These are phyloP conservation scores for Vireo altiloquus DNA, from an alignment of 2,113 vertebrate genomes.

Conservation along the genomic window DNA sequence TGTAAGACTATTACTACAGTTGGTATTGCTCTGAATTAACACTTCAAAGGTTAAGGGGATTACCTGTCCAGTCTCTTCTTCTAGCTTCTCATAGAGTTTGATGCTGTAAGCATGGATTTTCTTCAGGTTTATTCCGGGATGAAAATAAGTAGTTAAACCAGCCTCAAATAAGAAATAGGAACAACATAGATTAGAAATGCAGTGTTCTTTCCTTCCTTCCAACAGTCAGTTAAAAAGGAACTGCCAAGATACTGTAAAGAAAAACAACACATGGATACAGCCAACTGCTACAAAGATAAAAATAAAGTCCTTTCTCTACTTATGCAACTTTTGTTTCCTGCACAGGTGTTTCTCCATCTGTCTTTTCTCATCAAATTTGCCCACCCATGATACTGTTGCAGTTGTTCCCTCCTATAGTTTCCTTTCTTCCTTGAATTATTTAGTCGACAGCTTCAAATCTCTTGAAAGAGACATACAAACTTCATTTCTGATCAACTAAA, in stretches of 20 bases:
- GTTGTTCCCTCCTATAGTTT: not conserved
- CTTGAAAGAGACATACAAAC: not conserved
- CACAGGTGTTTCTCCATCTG: not conserved
- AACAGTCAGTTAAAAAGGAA: not conserved
- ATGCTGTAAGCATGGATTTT: slow-evolving; percentile 94
- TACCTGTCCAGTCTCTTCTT: slow-evolving; percentile 96
- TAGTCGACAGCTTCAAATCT: not conserved
- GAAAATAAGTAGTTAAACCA: slow-evolving; percentile 95
- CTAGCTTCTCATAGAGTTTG: slow-evolving; percentile 90
- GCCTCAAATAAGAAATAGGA: slow-evolving; percentile 76
- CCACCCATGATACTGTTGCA: not conserved
- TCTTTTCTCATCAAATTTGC: not conserved
- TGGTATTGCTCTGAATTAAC: not conserved
- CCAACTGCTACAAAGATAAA: not conserved
- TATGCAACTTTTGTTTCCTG: not conserved
- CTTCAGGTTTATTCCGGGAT: slow-evolving; percentile 98
- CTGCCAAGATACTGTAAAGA: not conserved
- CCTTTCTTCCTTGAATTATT: not conserved
- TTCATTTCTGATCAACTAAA: not conserved
- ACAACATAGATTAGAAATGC: not conserved
- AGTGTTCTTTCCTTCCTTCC: not conserved
- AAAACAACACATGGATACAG: not conserved
- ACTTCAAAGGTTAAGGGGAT: not conserved
- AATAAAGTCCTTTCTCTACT: not conserved
- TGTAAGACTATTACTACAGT: not conserved